Percentiles rank a stretch among this genome's conserved stretches.
Conservation (phyloP, 1,140 invertebrate genomes). For the Sitodiplosis mosellana region DNA sequence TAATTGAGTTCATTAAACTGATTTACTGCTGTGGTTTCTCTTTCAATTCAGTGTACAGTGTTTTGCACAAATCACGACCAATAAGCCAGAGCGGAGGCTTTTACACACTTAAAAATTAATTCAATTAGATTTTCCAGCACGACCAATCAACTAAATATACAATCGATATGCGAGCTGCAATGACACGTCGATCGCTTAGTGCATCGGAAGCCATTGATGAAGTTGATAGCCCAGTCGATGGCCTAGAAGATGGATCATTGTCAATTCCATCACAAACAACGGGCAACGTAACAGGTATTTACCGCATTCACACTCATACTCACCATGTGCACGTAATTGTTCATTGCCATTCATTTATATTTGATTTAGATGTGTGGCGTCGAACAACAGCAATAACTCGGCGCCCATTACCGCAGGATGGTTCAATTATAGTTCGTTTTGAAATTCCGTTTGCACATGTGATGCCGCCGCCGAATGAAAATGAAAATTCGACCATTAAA, state of each 20-base stretch:
- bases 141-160: too few relatives aligned
- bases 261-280: conserved; percentile 9
- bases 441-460: conserved; percentile 30
- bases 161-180: conserved; percentile 17
- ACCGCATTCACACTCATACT: not conserved
- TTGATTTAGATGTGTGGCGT: conserved; percentile 15
- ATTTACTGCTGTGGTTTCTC: too few relatives aligned
- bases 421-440: conserved; percentile 19
- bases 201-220: conserved; percentile 13
- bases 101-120: too few relatives aligned
- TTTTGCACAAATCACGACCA: too few relatives aligned
- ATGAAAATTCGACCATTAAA: conserved; percentile 31
- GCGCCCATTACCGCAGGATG: conserved; percentile 11
- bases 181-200: conserved; percentile 11
- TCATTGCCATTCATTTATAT: too few relatives aligned
- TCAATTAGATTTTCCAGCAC: too few relatives aligned
- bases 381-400: not conserved
- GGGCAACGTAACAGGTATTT: conserved; percentile 13
- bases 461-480: conserved; percentile 14
- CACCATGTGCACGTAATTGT: not conserved
- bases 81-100: too few relatives aligned
- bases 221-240: conserved; percentile 13
- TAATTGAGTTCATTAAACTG: too few relatives aligned
- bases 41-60: too few relatives aligned
- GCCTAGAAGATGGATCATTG: conserved; percentile 18